Evolutionary conservation across 2,113 vertebrate genomes (phyloP).

Genomic region (Sterrhoptilus dennistouni): DNA sequence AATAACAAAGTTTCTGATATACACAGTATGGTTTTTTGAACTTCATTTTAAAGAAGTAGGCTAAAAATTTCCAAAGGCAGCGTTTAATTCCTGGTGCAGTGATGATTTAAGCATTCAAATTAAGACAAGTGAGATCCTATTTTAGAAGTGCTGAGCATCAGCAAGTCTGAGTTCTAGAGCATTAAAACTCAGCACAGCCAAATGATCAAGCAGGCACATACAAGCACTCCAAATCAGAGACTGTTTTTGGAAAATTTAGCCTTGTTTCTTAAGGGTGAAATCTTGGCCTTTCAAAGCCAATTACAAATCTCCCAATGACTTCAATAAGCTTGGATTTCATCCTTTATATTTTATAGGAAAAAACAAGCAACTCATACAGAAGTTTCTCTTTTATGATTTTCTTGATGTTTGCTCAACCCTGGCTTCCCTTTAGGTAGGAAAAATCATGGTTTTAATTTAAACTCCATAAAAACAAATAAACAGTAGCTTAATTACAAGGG

Average conservation of each 20-base stretch:
- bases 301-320: conserved; percentile 61
- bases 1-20: conserved; percentile 12
- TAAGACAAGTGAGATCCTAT: conserved; percentile 35
- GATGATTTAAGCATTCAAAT: conserved; percentile 42
- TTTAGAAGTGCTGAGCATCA: conserved; percentile 50
- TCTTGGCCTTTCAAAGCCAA: conserved; percentile 49
- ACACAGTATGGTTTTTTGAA: not conserved
- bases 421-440: conserved; percentile 61
- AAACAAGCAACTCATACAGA: conserved; percentile 66
- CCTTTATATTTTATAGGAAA: conserved; percentile 63
- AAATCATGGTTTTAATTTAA: conserved; percentile 68
- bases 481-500: conserved; percentile 67
- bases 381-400: conserved; percentile 65
- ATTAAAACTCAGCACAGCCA: conserved; percentile 9
- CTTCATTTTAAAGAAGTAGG: conserved; percentile 32
- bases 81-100: conserved; percentile 10
- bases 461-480: conserved; percentile 65
- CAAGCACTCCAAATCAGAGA: conserved; percentile 20
- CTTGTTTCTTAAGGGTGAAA: conserved; percentile 59
- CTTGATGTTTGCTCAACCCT: conserved; percentile 60
- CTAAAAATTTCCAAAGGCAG: conserved; percentile 31
- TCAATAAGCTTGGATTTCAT: conserved; percentile 64
- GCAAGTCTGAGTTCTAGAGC: conserved; percentile 30
- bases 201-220: conserved; percentile 1
- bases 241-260: conserved; percentile 31